These are phyloP conservation scores for Pachyrhynchus sulphureomaculatus DNA, from an alignment of 1,140 invertebrate genomes.

Conservation along the genomic window DNA sequence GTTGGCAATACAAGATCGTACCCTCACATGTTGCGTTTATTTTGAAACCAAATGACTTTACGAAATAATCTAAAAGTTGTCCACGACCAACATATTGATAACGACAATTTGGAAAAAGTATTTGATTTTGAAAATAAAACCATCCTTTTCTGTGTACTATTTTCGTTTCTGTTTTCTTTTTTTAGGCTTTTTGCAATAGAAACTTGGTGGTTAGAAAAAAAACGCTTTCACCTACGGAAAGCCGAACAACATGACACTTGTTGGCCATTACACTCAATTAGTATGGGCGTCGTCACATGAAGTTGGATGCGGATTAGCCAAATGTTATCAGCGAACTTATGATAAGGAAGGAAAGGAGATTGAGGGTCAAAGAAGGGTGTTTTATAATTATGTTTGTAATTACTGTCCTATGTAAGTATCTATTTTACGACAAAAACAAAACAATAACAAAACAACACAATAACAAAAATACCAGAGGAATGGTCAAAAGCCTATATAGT, in stretches of 20 bases:
- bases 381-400: constrained; percentile 84
- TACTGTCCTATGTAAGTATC: constrained; percentile 78
- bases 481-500: no score
- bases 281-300: constrained; percentile 79
- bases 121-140: no score
- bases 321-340: constrained; percentile 57
- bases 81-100: no score
- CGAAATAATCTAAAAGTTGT: no score
- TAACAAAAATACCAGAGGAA: no score
- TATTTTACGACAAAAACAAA: background rate
- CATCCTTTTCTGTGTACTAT: no score
- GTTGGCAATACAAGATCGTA: no score
- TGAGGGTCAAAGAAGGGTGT: constrained; percentile 57
- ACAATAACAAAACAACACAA: background rate
- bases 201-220: constrained; percentile 76
- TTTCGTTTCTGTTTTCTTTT: no score
- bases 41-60: no score
- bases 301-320: constrained; percentile 74
- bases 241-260: constrained; percentile 61
- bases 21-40: no score
- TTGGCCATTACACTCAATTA: constrained; percentile 84
- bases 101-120: no score
- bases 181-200: constrained; percentile 77
- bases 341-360: constrained; percentile 39
- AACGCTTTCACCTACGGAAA: constrained; percentile 72